Evolutionary conservation across 2,113 vertebrate genomes (phyloP).

Genomic region (Plotosus lineatus): DNA sequence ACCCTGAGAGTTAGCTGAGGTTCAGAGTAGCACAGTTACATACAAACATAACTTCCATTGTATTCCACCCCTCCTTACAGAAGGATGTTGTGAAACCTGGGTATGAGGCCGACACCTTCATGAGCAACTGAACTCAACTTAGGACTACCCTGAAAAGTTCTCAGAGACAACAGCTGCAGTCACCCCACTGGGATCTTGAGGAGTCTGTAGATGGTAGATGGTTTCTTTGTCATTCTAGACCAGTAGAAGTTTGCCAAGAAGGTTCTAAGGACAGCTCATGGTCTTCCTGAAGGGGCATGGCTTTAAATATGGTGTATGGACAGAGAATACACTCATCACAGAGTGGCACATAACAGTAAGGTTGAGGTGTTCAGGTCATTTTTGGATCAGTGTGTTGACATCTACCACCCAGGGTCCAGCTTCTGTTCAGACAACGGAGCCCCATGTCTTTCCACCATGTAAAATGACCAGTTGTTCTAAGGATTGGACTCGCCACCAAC

Average conservation of each 20-base stretch:
- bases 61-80: not conserved
- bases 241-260: not conserved
- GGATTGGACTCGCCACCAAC: not conserved
- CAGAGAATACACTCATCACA: not conserved
- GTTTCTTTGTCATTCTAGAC: not conserved
- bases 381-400: not conserved
- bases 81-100: not conserved
- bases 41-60: conserved; percentile 12
- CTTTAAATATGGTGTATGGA: not conserved
- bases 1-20: not conserved
- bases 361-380: not conserved
- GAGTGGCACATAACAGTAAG: not conserved
- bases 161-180: not conserved
- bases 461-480: not conserved
- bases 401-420: not conserved
- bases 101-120: not conserved
- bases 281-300: not conserved
- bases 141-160: not conserved
- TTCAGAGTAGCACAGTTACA: not conserved
- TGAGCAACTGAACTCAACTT: not conserved
- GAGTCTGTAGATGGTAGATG: not conserved
- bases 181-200: not conserved
- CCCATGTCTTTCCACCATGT: too few relatives aligned
- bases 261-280: not conserved
- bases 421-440: not conserved